phyloP scores from a whole-genome alignment of 2,888 invertebrate species.

The Spilosoma lubricipeda region DNA sequence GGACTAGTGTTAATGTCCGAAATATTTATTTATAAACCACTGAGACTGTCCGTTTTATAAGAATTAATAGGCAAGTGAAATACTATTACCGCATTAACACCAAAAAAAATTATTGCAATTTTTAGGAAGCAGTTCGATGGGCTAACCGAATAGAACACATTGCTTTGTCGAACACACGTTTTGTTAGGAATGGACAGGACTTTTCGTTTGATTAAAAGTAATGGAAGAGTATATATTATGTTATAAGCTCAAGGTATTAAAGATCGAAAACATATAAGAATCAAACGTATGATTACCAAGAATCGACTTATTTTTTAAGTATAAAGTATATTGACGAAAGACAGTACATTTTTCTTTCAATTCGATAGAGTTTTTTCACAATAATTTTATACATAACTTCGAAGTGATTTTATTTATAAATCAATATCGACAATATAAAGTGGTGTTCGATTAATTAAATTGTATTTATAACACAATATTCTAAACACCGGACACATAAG shows the following conservation, averaged over 20 bases:
- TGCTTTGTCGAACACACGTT: too few relatives aligned
- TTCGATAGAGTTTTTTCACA: too few relatives aligned
- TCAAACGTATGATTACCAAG: neutral
- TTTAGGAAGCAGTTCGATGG: conserved; percentile 27
- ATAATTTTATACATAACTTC: neutral
- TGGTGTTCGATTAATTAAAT: neutral
- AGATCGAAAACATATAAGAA: neutral
- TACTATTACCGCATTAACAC: conserved; percentile 16
- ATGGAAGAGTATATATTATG: too few relatives aligned
- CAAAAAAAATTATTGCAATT: conserved; percentile 35
- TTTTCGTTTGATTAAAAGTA: neutral
- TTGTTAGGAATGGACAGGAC: neutral
- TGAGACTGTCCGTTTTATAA: neutral
- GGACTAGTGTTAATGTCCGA: too few relatives aligned
- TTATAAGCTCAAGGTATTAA: too few relatives aligned
- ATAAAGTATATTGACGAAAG: too few relatives aligned
- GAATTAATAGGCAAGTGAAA: too few relatives aligned
- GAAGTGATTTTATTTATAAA: neutral
- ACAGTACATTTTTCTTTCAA: too few relatives aligned
- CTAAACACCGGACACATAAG: conserved; percentile 34
- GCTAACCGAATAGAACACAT: neutral
- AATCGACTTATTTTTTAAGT: neutral
- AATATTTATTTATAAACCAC: neutral
- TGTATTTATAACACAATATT: neutral
- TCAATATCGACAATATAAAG: neutral